Percentiles rank a stretch among this genome's conserved stretches.
Conservation (phyloP, 2,113 vertebrate genomes). For the Chloroceryle aenea region DNA sequence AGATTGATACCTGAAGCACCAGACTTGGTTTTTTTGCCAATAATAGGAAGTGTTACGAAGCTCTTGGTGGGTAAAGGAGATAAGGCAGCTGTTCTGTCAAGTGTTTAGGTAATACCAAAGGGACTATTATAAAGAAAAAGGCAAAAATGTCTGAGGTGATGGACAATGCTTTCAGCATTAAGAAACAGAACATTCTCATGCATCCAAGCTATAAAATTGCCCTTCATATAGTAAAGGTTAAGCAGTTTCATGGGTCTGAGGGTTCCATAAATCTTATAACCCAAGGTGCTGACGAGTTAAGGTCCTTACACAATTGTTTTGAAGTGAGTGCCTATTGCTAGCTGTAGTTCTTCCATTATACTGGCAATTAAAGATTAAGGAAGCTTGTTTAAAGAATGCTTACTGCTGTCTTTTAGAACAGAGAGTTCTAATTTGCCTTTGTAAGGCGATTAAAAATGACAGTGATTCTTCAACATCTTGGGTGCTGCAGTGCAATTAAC, state of each 20-base stretch:
- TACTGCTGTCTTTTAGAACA: conserved; percentile 1
- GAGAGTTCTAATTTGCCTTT: conserved; percentile 13
- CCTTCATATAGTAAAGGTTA: not conserved
- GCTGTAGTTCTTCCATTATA: conserved; percentile 26
- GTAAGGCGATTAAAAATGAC: not conserved
- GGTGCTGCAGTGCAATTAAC: not conserved
- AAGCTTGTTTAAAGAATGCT: conserved; percentile 16
- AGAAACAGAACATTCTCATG: not conserved
- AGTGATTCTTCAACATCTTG: not conserved
- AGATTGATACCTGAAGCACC: not conserved
- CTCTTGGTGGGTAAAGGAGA: not conserved
- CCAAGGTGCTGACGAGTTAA: not conserved
- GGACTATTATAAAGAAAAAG: not conserved
- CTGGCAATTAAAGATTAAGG: conserved; percentile 21
- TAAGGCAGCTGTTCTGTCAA: not conserved
- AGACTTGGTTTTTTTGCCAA: not conserved
- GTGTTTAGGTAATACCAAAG: not conserved
- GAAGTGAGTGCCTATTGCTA: conserved; percentile 5
- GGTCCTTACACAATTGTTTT: not conserved
- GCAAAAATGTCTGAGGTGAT: not conserved
- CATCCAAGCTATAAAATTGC: not conserved
- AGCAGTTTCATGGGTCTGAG: not conserved
- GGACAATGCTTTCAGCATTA: not conserved
- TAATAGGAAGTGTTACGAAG: not conserved
- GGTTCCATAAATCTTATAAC: not conserved